Evolutionary conservation across 2,797 vertebrate genomes (phyloP), one percentile per base, ranked within the genome.

Genomic region (Harpagifer antarcticus): DNA sequence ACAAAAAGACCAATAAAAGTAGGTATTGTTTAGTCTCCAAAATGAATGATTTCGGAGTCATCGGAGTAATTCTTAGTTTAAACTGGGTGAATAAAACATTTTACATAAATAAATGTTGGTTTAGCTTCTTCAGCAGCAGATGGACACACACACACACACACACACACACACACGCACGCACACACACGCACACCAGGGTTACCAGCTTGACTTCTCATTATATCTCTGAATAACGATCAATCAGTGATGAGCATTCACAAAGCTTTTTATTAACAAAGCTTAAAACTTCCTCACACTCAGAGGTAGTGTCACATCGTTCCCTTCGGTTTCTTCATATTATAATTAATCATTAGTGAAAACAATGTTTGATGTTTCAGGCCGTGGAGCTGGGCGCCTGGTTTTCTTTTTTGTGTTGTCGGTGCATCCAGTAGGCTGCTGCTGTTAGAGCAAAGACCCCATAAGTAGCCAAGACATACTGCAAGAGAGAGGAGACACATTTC

Each of bases 391-490:
- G 49, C 3, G 61, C 50, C 56, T 49, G 64, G 0, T 56, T 71
- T 58, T 85, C 85, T n/a, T 83, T 72, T 65, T 81, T 88, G 63
- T 60, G 80, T 31, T 50, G 60, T 45, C 64, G 78, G 69, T 86
- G 86, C 58, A 90, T 71, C 49, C 75, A 31, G 81, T 79, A 92
- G 70, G 78, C 85, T 0, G 78, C 87, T 49, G 89, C 86, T 0
- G 81, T 61, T 6, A 78, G 56, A 3, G 45, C 78, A 23, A 94
- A 17, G 47, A 89, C 56, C 57, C 88, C 82, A 19, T 92, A 93
- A 16, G 90, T 91, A 17, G 82, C 88, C 69, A 93, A 48, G 42
- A 93, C 93, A 52, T 73, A 93, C 93, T 94, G 84, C 3, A 82
- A 87, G 54, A 84, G 33, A 78, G 23, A 42, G 19, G 50, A 68